Evolutionary conservation across 2,888 invertebrate species (phyloP).

Genomic region (Eupithecia inturbata): DNA sequence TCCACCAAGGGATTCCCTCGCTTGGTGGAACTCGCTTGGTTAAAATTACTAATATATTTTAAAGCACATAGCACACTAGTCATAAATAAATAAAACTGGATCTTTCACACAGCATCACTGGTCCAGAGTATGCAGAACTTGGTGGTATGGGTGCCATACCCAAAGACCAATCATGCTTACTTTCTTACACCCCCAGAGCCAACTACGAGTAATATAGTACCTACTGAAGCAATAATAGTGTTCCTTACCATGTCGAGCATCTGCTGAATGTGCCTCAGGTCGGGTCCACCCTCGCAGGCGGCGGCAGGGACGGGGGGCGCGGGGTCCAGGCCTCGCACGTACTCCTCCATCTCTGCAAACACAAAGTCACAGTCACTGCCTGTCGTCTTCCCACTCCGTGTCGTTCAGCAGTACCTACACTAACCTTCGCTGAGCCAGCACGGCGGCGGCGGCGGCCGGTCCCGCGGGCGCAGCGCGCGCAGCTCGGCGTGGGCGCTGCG

Average conservation of each 20-base stretch:
- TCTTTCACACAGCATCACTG: neutral
- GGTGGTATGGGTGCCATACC: neutral
- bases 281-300: slow-evolving; percentile 49
- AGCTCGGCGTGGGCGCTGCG: slow-evolving; percentile 10
- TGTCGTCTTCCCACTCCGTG: neutral
- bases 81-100: neutral
- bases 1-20: neutral
- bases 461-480: neutral
- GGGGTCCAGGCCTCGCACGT: slow-evolving; percentile 36
- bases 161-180: too few species aligned
- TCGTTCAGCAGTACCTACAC: neutral
- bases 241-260: slow-evolving; percentile 63
- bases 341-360: slow-evolving; percentile 62
- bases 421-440: neutral
- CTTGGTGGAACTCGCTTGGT: neutral
- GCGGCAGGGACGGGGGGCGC: slow-evolving; percentile 20
- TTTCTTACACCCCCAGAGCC: too few species aligned
- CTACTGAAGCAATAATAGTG: too few species aligned
- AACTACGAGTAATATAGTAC: too few species aligned
- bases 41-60: neutral
- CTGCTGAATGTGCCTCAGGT: slow-evolving; percentile 57
- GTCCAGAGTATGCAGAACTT: neutral
- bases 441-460: slow-evolving; percentile 6
- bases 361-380: neutral
- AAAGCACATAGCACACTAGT: neutral